Evolutionary conservation across 2,797 vertebrate species (phyloP), one percentile per base, ranked within the genome.

Genomic region (Epinephelus malabaricus): DNA sequence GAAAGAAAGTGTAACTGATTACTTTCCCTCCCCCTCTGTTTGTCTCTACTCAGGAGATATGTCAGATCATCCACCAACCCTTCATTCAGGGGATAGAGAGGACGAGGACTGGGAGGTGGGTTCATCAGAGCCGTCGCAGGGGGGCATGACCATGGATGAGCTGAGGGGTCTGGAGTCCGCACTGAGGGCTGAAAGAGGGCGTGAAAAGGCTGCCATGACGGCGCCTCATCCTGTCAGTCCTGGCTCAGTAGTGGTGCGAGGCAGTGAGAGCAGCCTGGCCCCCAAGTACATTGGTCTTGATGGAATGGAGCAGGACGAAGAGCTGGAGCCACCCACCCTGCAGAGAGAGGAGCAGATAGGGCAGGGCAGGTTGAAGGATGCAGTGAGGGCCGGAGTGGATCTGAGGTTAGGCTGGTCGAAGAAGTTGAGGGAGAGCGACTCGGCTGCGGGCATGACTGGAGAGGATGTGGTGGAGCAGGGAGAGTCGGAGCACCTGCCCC

Each of bases 261-360:
- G 83, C 49, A 81, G 89, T 25, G 84, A 92, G 59, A 72, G 80
- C n/a, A 78, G 67, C 25, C 70, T 83, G 67, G 86, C 84, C 7
- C 93, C 92, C 11, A 95, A 95, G 76, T 96, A 95, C 91, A 96
- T 96, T 0, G 96, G 96, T 38, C 92, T 96, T 0, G 96, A 96
- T 18, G 96, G 96, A 43, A 84, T 96, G 90, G 95, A 96, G 80
- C 95, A 96, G 85, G 94, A 94, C 0, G 91, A 59, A 55, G 95
- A 92, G 56, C 89, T 81, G 82, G 92, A 86, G 56, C 93, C 93
- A 0, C 90, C 93, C 0, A 85, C 87, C 60, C 77, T 93, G 56
- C 87, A 94, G 79, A 82, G 90, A 45, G 92, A 95, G 59, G 92
- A 91, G 65, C 86, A 92, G 50, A 53, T 82, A 13, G 87, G 70